These are phyloP conservation scores for Epirrhoe tristata DNA, from an alignment of 2,888 invertebrate species.

Conservation along the genomic window DNA sequence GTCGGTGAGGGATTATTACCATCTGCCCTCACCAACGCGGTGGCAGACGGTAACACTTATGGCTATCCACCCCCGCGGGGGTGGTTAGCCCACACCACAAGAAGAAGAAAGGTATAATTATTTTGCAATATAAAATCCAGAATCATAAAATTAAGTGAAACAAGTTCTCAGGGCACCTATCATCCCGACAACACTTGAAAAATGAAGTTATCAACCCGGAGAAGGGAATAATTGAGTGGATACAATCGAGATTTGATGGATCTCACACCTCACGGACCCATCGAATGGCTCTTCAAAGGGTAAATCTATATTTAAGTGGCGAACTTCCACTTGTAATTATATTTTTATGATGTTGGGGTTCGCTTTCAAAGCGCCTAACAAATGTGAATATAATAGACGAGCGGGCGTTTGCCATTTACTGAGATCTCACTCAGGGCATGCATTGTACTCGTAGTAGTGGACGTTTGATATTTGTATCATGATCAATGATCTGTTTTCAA, in stretches of 20 bases:
- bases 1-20: no score
- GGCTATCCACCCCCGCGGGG: no score
- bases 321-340: constrained; percentile 79
- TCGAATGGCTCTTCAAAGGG: constrained; percentile 79
- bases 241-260: constrained; percentile 81
- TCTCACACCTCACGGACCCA: constrained; percentile 76
- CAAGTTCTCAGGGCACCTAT: constrained; percentile 14
- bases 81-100: no score
- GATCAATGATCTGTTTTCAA: no score
- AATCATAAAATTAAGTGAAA: constrained; percentile 10
- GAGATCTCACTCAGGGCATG: constrained; percentile 55
- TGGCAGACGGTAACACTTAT: no score
- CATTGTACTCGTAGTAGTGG: not conserved
- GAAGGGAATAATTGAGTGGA: constrained; percentile 76
- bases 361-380: constrained; percentile 52
- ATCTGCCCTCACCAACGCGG: no score
- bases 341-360: constrained; percentile 77
- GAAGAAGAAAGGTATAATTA: no score
- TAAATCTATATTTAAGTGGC: constrained; percentile 84
- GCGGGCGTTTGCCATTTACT: constrained; percentile 46
- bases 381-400: constrained; percentile 77
- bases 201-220: constrained; percentile 75
- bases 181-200: constrained; percentile 58
- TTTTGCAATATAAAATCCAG: not conserved
- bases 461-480: not conserved